Percentiles rank a stretch among this genome's conserved stretches.
Evolutionary conservation across 2,113 vertebrate species (phyloP).

Genomic region (Dendropsophus ebraccatus): DNA sequence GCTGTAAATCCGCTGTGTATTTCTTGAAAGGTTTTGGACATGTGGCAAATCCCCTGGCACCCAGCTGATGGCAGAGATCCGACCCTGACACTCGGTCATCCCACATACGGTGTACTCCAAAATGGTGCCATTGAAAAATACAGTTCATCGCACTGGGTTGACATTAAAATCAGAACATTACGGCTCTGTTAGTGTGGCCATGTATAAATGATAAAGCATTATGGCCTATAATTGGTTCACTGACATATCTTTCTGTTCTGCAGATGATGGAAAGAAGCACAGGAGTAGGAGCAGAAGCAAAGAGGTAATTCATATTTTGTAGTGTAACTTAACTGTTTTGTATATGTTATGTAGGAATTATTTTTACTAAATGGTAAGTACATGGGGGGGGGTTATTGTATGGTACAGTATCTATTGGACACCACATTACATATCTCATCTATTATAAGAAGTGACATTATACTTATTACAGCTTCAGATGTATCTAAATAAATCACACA

Average conservation of each 20-base stretch:
- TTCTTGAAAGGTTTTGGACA: too few relatives aligned
- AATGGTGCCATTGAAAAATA: too few relatives aligned
- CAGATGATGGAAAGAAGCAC: conserved; percentile 82
- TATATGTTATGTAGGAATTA: conserved; percentile 56
- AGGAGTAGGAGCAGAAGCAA: conserved; percentile 98
- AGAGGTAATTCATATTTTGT: conserved; percentile 96
- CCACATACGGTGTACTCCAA: too few relatives aligned
- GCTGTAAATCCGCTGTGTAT: too few relatives aligned
- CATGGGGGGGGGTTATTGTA: conserved; percentile 52
- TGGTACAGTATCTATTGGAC: neutral
- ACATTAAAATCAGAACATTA: too few relatives aligned
- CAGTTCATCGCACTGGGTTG: too few relatives aligned
- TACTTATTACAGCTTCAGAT: conserved; percentile 23
- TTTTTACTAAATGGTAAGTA: conserved; percentile 88
- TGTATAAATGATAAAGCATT: too few relatives aligned
- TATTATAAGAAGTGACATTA: neutral
- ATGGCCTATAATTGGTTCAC: too few relatives aligned
- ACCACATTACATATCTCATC: neutral
- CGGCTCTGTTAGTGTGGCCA: neutral
- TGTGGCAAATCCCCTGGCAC: too few relatives aligned
- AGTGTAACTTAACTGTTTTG: conserved; percentile 75
- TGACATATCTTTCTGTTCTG: conserved; percentile 22
- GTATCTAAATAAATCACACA: conserved; percentile 19
- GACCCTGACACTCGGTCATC: too few relatives aligned
- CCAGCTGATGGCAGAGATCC: too few relatives aligned